These are phyloP conservation scores for Amphiprion clarkii DNA, from an alignment of 2,797 vertebrate genomes.

Conservation along the genomic window DNA sequence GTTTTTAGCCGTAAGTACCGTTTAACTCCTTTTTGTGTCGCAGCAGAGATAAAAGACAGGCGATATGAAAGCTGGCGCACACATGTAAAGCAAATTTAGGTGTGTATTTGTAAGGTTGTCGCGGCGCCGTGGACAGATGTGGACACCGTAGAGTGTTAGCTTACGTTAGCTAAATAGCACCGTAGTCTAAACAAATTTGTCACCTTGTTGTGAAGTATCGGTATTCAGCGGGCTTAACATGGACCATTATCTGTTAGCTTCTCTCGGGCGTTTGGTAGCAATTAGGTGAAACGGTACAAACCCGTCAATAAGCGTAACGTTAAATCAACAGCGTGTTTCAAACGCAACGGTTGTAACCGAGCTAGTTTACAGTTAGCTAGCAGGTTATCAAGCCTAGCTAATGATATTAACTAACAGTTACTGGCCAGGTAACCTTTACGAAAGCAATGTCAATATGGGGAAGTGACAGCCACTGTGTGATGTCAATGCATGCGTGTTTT, in stretches of 20 bases:
- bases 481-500: neutral
- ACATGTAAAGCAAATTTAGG: neutral
- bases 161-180: slow-evolving; percentile 53
- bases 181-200: neutral
- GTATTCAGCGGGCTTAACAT: neutral
- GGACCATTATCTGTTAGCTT: neutral
- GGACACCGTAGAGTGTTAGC: slow-evolving; percentile 45
- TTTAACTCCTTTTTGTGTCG: neutral
- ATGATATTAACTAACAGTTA: neutral
- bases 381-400: neutral
- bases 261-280: neutral
- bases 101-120: neutral
- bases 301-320: neutral
- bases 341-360: neutral
- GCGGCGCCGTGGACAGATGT: slow-evolving; percentile 59
- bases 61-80: neutral
- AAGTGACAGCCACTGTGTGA: neutral
- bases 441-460: neutral
- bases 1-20: slow-evolving; percentile 48
- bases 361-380: slow-evolving; percentile 10
- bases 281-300: neutral
- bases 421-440: neutral
- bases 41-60: neutral
- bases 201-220: neutral
- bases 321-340: neutral